Evolutionary conservation across 2,113 vertebrate species (phyloP).

Genomic region (Geococcyx californianus): DNA sequence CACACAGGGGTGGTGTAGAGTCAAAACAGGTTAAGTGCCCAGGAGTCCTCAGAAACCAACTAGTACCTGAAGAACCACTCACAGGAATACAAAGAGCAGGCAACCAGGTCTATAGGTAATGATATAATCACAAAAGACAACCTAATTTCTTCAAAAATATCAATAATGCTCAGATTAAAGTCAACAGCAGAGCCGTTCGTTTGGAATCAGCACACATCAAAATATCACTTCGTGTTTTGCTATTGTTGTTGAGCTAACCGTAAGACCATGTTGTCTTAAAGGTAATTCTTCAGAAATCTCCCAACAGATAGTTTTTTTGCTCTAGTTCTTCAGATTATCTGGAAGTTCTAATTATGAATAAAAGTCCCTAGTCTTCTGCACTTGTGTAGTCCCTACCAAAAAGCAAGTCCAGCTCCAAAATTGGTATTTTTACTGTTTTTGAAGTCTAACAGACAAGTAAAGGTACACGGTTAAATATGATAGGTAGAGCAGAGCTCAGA

Average conservation of each 20-base stretch:
- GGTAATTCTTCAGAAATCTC: not conserved
- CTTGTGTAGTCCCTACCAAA: not conserved
- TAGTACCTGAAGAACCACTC: not conserved
- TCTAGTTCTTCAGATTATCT: not conserved
- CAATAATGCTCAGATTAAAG: not conserved
- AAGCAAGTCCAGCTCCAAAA: not conserved
- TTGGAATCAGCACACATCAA: not conserved
- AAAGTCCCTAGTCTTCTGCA: not conserved
- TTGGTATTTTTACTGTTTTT: too few species aligned
- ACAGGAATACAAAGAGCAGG: not conserved
- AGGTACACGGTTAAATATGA: not conserved
- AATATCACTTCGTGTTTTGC: not conserved
- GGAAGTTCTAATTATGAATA: not conserved
- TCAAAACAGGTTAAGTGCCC: not conserved
- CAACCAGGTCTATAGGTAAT: accelerated
- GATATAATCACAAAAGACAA: not conserved
- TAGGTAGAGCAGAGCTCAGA: not conserved
- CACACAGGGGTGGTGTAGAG: not conserved
- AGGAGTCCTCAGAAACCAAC: not conserved
- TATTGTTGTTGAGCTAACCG: not conserved
- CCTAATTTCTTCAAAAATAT: not conserved
- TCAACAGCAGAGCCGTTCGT: not conserved
- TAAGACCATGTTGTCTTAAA: not conserved
- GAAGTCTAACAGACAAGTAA: not conserved
- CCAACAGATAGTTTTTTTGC: not conserved